Conservation (phyloP, 2,888 invertebrate species). For the Dolichopus griseipennis region DNA sequence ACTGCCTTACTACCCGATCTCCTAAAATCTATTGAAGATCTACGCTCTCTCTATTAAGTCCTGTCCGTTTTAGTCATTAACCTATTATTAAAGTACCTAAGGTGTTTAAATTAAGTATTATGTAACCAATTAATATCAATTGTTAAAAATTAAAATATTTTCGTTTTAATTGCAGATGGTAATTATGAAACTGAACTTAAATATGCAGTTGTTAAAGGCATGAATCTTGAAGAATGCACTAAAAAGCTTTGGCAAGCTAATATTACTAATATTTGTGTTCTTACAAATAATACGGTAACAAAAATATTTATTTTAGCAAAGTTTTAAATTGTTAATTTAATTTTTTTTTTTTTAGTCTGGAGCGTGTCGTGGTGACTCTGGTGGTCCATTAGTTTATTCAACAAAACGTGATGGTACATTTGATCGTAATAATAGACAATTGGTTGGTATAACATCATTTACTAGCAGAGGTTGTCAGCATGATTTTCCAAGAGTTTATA, state of each 20-base stretch:
- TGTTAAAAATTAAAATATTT: not conserved
- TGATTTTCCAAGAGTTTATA: constrained; percentile 38
- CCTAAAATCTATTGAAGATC: too few species aligned
- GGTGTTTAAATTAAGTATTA: too few species aligned
- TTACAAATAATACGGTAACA: not conserved
- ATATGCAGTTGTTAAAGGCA: not conserved
- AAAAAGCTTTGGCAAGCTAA: not conserved
- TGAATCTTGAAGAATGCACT: not conserved
- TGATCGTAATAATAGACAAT: constrained; percentile 22
- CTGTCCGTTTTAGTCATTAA: too few species aligned
- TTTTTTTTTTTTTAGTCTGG: not conserved
- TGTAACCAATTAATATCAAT: too few species aligned
- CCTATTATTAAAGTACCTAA: too few species aligned
- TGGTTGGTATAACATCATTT: constrained; percentile 39
- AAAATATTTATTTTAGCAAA: not conserved
- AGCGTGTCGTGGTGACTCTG: constrained; percentile 5
- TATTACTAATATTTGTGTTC: not conserved
- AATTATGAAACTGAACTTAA: not conserved
- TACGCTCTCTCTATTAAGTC: too few species aligned
- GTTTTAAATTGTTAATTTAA: not conserved
- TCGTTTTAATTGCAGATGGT: not conserved
- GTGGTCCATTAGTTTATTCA: constrained; percentile 29
- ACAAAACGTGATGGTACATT: not conserved
- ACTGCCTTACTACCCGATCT: too few species aligned
- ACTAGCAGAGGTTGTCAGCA: constrained; percentile 38